These are phyloP conservation scores for Crenichthys baileyi DNA, from an alignment of 2,797 vertebrate genomes.

Conservation along the genomic window DNA sequence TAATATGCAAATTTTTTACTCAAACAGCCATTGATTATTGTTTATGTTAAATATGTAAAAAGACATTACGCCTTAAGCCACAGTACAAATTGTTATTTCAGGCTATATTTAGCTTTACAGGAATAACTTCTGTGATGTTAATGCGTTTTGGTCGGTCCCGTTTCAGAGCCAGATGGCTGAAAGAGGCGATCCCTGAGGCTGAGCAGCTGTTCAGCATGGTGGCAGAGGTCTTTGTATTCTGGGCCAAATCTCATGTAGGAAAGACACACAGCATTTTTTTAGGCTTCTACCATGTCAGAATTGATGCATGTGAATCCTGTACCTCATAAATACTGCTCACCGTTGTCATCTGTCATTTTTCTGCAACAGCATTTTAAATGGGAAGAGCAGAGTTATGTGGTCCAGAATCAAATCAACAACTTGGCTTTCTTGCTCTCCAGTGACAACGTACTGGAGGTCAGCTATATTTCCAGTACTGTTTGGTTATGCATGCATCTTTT, in stretches of 20 bases:
- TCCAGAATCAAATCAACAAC: conserved; percentile 96
- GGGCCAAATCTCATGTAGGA: conserved; percentile 96
- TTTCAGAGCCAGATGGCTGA: conserved; percentile 91
- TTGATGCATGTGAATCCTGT: not conserved
- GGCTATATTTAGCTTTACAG: conserved; percentile 14
- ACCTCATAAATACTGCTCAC: not conserved
- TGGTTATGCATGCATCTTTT: not conserved
- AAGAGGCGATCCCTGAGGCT: conserved; percentile 86
- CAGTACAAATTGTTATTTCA: conserved; percentile 9
- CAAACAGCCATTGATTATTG: not conserved
- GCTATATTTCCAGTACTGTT: not conserved
- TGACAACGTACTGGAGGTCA: conserved; percentile 89
- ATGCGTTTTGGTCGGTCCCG: conserved; percentile 38
- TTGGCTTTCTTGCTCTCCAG: conserved; percentile 89
- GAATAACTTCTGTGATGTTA: conserved; percentile 24
- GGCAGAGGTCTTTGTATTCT: conserved; percentile 94
- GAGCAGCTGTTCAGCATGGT: conserved; percentile 93
- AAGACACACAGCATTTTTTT: conserved; percentile 23
- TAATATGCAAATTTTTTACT: not conserved
- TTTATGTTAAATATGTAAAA: not conserved
- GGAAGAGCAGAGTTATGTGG: conserved; percentile 96
- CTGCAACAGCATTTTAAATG: conserved; percentile 93
- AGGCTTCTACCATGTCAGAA: conserved; percentile 5
- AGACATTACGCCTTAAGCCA: not conserved
- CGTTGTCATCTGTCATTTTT: conserved; percentile 12